phyloP scores from a whole-genome alignment of 2,797 vertebrate species.

The Huso huso region DNA sequence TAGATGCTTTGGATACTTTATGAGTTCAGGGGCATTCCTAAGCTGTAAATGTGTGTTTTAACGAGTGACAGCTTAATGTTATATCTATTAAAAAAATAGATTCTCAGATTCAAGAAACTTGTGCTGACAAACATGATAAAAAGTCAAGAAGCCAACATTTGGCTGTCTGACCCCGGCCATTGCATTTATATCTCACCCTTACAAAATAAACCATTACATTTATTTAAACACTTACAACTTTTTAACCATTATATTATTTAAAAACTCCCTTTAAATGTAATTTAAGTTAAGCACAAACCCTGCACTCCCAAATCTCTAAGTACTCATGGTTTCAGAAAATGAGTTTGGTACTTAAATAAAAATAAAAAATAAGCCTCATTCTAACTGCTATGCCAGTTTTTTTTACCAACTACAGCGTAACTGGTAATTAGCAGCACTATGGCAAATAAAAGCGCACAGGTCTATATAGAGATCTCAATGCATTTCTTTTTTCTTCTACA shows the following conservation, averaged over 20 bases:
- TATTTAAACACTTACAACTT: constrained; percentile 41
- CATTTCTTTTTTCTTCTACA: background rate
- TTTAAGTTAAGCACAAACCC: background rate
- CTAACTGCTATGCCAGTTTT: constrained; percentile 3
- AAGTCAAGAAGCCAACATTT: constrained; percentile 35
- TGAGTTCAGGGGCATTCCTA: background rate
- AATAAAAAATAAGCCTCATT: background rate
- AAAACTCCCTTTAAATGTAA: constrained; percentile 1
- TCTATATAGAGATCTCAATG: background rate
- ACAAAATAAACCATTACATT: constrained; percentile 41
- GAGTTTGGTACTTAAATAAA: constrained; percentile 5
- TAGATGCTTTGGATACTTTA: background rate
- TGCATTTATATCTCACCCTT: constrained; percentile 52
- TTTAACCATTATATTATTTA: constrained; percentile 6
- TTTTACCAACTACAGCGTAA: background rate
- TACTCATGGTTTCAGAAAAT: background rate
- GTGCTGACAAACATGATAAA: constrained; percentile 33
- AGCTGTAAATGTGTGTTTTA: background rate
- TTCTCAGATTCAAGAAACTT: constrained; percentile 45
- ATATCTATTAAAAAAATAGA: constrained; percentile 40
- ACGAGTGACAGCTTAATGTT: background rate
- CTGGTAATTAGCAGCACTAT: constrained; percentile 15
- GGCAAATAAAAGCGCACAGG: constrained; percentile 8
- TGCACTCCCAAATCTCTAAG: background rate
- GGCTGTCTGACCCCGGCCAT: constrained; percentile 46